Evolutionary conservation across 2,113 vertebrate genomes (phyloP), one percentile per base, ranked within the genome.

Genomic region (Mesocricetus auratus): DNA sequence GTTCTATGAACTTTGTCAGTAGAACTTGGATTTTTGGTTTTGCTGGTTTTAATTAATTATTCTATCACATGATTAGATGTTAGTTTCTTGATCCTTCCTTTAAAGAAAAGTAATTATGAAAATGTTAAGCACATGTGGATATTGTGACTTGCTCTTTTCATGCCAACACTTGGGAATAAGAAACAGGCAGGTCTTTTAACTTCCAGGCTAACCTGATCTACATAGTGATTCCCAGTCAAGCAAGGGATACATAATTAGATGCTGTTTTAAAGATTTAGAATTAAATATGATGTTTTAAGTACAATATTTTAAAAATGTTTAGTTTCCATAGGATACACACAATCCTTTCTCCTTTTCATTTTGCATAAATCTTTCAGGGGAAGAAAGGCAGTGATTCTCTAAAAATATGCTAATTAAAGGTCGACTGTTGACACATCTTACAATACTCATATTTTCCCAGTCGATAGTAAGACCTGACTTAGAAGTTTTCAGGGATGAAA

Each of bases 331-430:
- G 89, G 39, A 86, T 1, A 0, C 3, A 21, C 47, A 36, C 26
- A 47, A n/a, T 87, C 33, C 0, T 21, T 89, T 97, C 94, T 79
- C 13, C 87, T 87, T 78, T 22, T 82, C 12, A 29, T 86, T 94
- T 94, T 7, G 12, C 17, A 26, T 58, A 94, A 94, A 95, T 89
- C 71, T 74, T 92, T 60, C 16, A 24, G 2, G 74, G 26, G 95
- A 95, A 47, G 31, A 93, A 97, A 97, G 97, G 78, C 58, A 93
- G 89, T 91, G 77, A 9, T 86, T 93, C 16, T 60, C 45, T 19
- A 89, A 90, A 89, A 90, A 74, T 53, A 92, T 71, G 75, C 26
- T 53, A 96, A 94, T 42, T 83, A 90, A 95, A 68, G 29, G 60
- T 1, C 1, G 87, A 64, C 29, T 82, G 1, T 91, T 83, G 82